Evolutionary conservation across 1,140 invertebrate genomes (phyloP).

Genomic region (Drosophila orosa): DNA sequence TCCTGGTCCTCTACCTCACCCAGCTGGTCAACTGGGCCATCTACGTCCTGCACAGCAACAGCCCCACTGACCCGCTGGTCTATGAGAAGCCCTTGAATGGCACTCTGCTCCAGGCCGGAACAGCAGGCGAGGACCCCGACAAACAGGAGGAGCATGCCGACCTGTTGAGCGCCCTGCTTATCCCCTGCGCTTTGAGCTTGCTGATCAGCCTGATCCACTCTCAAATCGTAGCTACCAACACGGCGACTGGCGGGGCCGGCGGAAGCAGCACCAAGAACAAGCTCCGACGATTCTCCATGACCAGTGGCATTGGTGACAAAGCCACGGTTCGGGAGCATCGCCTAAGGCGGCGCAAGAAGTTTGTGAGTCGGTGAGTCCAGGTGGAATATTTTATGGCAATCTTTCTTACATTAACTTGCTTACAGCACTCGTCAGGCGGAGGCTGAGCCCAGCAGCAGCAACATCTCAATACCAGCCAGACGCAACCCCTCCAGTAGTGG

Average conservation of each 20-base stretch:
- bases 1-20: conserved; percentile 91
- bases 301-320: conserved; percentile 61
- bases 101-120: background rate
- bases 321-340: conserved; percentile 65
- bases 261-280: conserved; percentile 65
- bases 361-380: conserved; percentile 69
- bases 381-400: background rate
- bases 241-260: conserved; percentile 25
- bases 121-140: conserved; percentile 27
- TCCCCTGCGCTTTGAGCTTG: conserved; percentile 92
- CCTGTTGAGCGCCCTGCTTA: conserved; percentile 85
- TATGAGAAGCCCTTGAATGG: conserved; percentile 41
- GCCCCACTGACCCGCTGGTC: conserved; percentile 71
- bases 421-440: conserved; percentile 58
- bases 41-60: conserved; percentile 86
- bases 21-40: conserved; percentile 89
- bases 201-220: conserved; percentile 94
- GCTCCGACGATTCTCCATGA: conserved; percentile 73
- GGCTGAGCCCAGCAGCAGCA: conserved; percentile 51
- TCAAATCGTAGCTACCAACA: conserved; percentile 92
- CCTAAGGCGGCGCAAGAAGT: conserved; percentile 72
- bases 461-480: conserved; percentile 34
- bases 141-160: conserved; percentile 70
- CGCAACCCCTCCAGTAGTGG: conserved; percentile 24
- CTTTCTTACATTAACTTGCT: background rate